phyloP scores from a whole-genome alignment of 2,113 vertebrate genomes.

The Spilogale gracilis region DNA sequence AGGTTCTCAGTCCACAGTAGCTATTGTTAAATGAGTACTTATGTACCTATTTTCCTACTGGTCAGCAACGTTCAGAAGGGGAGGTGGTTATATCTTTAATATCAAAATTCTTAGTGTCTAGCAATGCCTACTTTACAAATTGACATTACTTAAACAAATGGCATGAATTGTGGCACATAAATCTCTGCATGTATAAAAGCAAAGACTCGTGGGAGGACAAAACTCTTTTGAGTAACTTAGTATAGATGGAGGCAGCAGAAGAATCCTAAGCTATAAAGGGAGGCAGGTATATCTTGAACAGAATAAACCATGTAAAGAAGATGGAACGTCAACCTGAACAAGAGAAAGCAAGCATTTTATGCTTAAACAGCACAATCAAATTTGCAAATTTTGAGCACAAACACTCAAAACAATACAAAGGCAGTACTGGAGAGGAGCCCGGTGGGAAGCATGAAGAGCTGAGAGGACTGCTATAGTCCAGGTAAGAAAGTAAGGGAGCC shows the following conservation, averaged over 20 bases:
- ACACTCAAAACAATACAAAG: background rate
- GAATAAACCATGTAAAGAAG: background rate
- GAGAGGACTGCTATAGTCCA: background rate
- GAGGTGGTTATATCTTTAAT: background rate
- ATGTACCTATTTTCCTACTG: background rate
- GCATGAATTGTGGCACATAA: background rate
- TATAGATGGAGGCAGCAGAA: background rate
- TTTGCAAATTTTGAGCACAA: background rate
- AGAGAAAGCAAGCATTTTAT: background rate
- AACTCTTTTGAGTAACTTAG: background rate
- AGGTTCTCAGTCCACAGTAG: background rate
- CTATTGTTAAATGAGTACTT: background rate
- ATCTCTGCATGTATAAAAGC: background rate
- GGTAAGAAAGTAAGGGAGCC: background rate
- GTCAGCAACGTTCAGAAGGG: background rate
- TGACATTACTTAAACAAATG: background rate
- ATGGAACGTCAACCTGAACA: background rate
- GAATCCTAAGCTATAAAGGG: background rate
- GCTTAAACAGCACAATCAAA: background rate
- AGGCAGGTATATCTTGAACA: background rate
- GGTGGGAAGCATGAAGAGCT: fast-evolving
- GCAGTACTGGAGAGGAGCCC: background rate
- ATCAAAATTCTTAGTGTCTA: background rate
- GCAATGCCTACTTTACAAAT: background rate
- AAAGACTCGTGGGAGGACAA: background rate